These are phyloP conservation scores for Dryadula phaetusa DNA, from an alignment of 2,888 invertebrate species.

Conservation along the genomic window DNA sequence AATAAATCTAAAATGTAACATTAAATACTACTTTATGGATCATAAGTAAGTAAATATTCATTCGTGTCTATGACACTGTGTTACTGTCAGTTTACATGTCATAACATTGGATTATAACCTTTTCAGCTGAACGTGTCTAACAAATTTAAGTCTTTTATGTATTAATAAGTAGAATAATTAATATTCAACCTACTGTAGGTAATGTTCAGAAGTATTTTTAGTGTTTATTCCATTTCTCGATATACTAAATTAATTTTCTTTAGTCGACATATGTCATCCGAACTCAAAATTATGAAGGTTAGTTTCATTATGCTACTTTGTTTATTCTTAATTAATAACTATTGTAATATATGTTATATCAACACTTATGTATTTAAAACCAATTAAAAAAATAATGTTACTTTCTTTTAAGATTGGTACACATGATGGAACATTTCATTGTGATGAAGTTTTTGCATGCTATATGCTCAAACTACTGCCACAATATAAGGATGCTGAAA, in stretches of 20 bases:
- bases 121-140: not conserved
- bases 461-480: constrained; percentile 94
- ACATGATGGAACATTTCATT: constrained; percentile 94
- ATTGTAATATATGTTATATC: too few relatives aligned
- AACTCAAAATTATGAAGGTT: constrained; percentile 42
- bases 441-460: constrained; percentile 97
- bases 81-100: too few relatives aligned
- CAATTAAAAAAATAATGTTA: not conserved
- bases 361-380: not conserved
- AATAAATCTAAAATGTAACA: too few relatives aligned
- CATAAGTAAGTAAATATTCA: too few relatives aligned
- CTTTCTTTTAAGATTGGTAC: constrained; percentile 85
- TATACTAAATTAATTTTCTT: constrained; percentile 4
- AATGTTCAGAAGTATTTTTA: constrained; percentile 34
- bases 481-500: constrained; percentile 90
- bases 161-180: not conserved
- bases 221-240: constrained; percentile 1
- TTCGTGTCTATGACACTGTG: too few relatives aligned
- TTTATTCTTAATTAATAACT: not conserved
- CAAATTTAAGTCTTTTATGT: not conserved
- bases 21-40: too few relatives aligned
- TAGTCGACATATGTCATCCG: not conserved
- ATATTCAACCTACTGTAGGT: not conserved
- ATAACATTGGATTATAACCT: too few relatives aligned
- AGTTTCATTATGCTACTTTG: constrained; percentile 11